Base-by-base conservation (phyloP, 2,797 vertebrate species). In the Anas acuta region DNA sequence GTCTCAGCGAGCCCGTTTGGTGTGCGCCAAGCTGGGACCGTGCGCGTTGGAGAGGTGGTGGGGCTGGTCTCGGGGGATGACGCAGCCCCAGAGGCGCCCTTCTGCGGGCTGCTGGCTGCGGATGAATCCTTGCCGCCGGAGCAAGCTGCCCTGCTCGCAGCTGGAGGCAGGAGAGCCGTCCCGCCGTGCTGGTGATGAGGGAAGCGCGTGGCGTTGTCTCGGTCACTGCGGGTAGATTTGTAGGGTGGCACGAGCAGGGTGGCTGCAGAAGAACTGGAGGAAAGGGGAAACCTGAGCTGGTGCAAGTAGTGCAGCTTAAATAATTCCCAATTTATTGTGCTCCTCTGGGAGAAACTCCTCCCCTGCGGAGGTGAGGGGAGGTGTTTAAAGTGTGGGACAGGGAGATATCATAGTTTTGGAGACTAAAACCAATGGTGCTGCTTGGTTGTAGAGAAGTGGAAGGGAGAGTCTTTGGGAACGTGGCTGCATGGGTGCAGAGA, bases 301-400 rank as follows among this genome's bases (percentile, higher is more conserved):
- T 30, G 26, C 20, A 2, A 56, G 67, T 16, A 10, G 72, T 41
- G 88, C 26, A 4, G 33, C 21, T 32, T 57, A 77, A 89, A 19
- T 0, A 2, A 7, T 83, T 89, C 28, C 41, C 0, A 0, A 51
- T 94, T 74, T 58, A 23, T 64, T 71, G 69, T 26, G 49, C 62
- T 91, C n/a, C 30, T 66, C n/a, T 74, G 0, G 0, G 71, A 79
- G 90, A 47, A 72, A 30, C 30, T 81, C 6, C 0, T 6, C 25
- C 62, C 25, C 30, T 85, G 53, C 21, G 32, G 56, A 3, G 2
- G 5, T 1, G 21, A 25, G 54, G 45, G 66, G 62, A 54, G 49
- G 53, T 8, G 2, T 26, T 86, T 90, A 11, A 1, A 0, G 0
- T 51, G 2, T 2, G 39, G 53, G 73, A 47, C 87, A 91, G 66